phyloP scores from a whole-genome alignment of 2,797 vertebrate genomes.

The Anolis apletophallus region DNA sequence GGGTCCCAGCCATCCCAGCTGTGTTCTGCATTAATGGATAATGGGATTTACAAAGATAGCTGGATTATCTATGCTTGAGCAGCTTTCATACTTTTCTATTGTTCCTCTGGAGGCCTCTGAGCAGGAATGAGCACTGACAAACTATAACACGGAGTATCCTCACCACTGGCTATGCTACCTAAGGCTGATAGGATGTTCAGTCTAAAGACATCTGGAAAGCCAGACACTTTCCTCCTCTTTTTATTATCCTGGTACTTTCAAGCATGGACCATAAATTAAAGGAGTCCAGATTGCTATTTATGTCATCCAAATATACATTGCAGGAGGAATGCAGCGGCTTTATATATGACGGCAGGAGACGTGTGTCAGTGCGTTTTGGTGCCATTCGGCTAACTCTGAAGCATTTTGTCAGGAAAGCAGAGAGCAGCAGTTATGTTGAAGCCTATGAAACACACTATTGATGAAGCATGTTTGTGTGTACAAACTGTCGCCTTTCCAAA shows the following conservation, averaged over 20 bases:
- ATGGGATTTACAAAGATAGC: neutral
- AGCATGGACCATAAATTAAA: neutral
- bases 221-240: neutral
- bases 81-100: neutral
- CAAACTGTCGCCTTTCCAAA: neutral
- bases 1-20: too few relatives aligned
- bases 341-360: neutral
- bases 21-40: neutral
- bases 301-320: neutral
- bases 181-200: too few relatives aligned
- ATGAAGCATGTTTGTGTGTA: neutral
- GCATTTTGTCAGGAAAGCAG: neutral
- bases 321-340: neutral
- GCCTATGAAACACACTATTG: neutral
- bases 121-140: neutral
- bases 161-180: neutral
- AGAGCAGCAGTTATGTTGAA: neutral
- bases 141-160: neutral
- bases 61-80: neutral
- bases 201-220: neutral
- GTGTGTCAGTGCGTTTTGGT: neutral
- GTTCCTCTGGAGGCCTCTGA: neutral
- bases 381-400: slow-evolving; percentile 6
- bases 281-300: neutral
- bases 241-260: neutral